Percentiles rank a stretch among this genome's conserved stretches.
These are phyloP conservation scores for Patella depressa DNA, from an alignment of 2,888 invertebrate species.

Conservation along the genomic window DNA sequence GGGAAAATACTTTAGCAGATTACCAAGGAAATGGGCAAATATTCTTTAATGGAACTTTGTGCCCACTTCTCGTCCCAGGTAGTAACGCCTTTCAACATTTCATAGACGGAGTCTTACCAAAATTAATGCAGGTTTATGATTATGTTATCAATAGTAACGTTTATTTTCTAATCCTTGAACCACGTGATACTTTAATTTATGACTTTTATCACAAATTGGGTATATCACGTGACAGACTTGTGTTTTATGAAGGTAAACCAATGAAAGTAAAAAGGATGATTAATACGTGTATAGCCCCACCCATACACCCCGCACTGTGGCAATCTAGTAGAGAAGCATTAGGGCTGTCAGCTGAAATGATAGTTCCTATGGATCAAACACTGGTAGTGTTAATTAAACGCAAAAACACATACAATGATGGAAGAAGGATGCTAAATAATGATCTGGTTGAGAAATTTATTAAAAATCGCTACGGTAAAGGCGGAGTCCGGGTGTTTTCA, in stretches of 20 bases:
- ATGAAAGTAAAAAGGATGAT: conserved; percentile 1
- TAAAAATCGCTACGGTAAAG: neutral
- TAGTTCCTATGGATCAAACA: neutral
- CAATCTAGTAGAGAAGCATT: neutral
- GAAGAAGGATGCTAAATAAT: conserved; percentile 7
- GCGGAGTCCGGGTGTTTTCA: conserved; percentile 5
- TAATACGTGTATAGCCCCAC: conserved; percentile 14
- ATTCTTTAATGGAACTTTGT: neutral
- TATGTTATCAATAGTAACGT: conserved; percentile 4
- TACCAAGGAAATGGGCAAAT: too few relatives aligned
- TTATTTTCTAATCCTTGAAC: conserved; percentile 3
- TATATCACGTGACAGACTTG: neutral
- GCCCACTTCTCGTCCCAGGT: conserved; percentile 12
- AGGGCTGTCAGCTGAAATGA: neutral
- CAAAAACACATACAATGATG: neutral
- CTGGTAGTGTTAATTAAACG: neutral
- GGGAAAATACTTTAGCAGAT: too few relatives aligned
- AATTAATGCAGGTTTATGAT: conserved; percentile 16
- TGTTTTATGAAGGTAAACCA: neutral
- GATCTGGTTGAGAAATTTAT: neutral
- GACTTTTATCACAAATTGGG: neutral
- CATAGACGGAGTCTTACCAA: conserved; percentile 15
- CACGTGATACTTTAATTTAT: neutral
- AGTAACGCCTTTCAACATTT: conserved; percentile 11
- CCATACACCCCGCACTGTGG: conserved; percentile 14